A percentile compares a stretch with the other conserved stretches of the same genome.
phyloP scores from a whole-genome alignment of 2,797 vertebrate species.

The Molothrus aeneus region DNA sequence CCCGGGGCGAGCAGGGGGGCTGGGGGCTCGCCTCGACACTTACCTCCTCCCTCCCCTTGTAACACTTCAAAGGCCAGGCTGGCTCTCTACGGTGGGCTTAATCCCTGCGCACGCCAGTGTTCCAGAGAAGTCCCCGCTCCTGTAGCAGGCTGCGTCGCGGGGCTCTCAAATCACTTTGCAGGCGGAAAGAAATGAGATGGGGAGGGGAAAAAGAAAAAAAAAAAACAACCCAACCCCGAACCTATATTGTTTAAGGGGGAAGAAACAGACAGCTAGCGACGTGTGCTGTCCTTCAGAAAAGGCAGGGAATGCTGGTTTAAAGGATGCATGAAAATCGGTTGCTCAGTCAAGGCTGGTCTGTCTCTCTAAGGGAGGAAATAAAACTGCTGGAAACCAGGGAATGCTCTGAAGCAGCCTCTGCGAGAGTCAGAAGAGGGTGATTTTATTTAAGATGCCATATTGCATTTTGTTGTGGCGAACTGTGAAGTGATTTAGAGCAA shows the following conservation, averaged over 20 bases:
- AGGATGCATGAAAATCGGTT: slow-evolving; percentile 48
- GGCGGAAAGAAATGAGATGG: neutral
- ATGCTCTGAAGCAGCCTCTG: slow-evolving; percentile 57
- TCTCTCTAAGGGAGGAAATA: slow-evolving; percentile 43
- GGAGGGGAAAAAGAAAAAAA: neutral
- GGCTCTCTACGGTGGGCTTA: neutral
- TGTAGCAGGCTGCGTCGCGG: neutral
- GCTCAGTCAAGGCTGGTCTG: slow-evolving; percentile 33
- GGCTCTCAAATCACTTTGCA: slow-evolving; percentile 23
- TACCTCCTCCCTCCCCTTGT: neutral
- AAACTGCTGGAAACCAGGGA: slow-evolving; percentile 42
- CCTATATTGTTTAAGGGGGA: neutral
- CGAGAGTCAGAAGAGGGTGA: slow-evolving; percentile 50
- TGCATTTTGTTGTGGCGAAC: slow-evolving; percentile 20
- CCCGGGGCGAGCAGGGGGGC: neutral
- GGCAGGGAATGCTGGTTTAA: slow-evolving; percentile 13
- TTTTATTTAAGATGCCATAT: slow-evolving; percentile 70
- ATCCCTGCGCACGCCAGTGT: neutral
- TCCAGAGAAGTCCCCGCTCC: neutral
- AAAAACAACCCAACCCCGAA: neutral
- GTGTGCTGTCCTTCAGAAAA: slow-evolving; percentile 34
- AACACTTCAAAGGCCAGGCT: neutral
- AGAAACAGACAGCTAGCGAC: neutral
- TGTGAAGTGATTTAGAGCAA: slow-evolving; percentile 50
- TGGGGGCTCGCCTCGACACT: neutral